Percentiles rank a stretch among this genome's conserved stretches.
Evolutionary conservation across 2,797 vertebrate species (phyloP).

Genomic region (Kryptopterus vitreolus): DNA sequence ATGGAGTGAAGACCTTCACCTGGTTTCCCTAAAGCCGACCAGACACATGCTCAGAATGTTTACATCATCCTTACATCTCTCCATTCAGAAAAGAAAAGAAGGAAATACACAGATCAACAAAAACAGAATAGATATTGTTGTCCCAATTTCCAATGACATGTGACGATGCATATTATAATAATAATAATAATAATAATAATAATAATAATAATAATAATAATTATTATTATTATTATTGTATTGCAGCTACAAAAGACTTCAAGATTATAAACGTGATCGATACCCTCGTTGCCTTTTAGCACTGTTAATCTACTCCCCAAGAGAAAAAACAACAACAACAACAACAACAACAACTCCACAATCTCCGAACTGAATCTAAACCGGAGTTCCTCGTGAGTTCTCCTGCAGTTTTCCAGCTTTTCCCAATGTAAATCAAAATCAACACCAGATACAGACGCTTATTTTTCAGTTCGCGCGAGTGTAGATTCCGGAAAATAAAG

Average conservation of each 20-base stretch:
- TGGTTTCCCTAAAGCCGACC: neutral
- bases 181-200: neutral
- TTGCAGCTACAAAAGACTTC: neutral
- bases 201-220: neutral
- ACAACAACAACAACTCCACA: no score
- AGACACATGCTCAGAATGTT: neutral
- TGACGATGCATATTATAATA: neutral
- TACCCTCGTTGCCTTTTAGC: no score
- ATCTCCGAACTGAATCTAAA: neutral
- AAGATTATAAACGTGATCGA: no score
- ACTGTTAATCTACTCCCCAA: neutral
- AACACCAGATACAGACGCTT: neutral
- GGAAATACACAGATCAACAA: neutral
- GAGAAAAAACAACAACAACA: neutral
- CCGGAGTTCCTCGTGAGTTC: neutral
- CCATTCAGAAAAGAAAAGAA: neutral
- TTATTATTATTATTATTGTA: neutral
- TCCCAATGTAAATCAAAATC: neutral
- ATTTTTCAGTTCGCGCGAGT: neutral
- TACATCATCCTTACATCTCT: neutral
- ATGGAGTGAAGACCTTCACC: neutral
- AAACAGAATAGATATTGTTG: no score
- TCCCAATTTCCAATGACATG: no score
- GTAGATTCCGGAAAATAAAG: neutral
- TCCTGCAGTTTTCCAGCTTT: neutral